phyloP scores from a whole-genome alignment of 2,888 invertebrate species.

The Amphipoea oculea region DNA sequence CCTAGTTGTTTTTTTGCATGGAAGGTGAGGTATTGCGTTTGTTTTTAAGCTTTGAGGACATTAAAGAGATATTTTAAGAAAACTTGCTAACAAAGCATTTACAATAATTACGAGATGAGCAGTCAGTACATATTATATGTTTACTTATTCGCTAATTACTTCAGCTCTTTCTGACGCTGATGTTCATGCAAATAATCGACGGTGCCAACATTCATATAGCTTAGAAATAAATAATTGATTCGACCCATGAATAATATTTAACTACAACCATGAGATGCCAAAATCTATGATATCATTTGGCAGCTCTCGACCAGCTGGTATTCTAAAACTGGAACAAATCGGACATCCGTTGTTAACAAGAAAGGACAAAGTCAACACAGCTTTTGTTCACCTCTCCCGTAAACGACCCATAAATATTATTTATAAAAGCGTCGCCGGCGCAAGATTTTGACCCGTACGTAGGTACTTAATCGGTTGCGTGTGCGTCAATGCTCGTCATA shows the following conservation, averaged over 20 bases:
- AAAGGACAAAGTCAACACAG: slow-evolving; percentile 16
- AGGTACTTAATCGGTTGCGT: slow-evolving; percentile 57
- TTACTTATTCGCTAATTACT: background rate
- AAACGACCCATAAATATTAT: slow-evolving; percentile 58
- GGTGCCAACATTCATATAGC: background rate
- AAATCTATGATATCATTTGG: background rate
- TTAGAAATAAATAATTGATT: slow-evolving; percentile 3
- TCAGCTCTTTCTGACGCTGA: background rate
- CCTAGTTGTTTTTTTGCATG: slow-evolving; percentile 25
- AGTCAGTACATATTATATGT: background rate
- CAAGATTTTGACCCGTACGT: slow-evolving; percentile 63
- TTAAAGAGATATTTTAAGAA: background rate
- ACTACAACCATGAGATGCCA: slow-evolving; percentile 7
- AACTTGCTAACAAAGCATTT: background rate
- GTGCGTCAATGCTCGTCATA: slow-evolving; percentile 66
- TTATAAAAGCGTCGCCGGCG: slow-evolving; percentile 57
- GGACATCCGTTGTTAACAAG: slow-evolving; percentile 1
- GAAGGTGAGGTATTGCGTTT: background rate
- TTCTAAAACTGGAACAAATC: background rate
- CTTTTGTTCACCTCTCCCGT: slow-evolving; percentile 48
- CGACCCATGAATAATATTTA: slow-evolving; percentile 25
- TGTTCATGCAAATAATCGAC: background rate
- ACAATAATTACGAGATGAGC: background rate
- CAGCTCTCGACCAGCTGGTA: background rate
- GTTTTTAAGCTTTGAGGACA: slow-evolving; percentile 15